A percentile compares a stretch with the other conserved stretches of the same genome.
These are phyloP conservation scores for Eolophus roseicapilla DNA, from an alignment of 2,113 vertebrate genomes.

Conservation along the genomic window DNA sequence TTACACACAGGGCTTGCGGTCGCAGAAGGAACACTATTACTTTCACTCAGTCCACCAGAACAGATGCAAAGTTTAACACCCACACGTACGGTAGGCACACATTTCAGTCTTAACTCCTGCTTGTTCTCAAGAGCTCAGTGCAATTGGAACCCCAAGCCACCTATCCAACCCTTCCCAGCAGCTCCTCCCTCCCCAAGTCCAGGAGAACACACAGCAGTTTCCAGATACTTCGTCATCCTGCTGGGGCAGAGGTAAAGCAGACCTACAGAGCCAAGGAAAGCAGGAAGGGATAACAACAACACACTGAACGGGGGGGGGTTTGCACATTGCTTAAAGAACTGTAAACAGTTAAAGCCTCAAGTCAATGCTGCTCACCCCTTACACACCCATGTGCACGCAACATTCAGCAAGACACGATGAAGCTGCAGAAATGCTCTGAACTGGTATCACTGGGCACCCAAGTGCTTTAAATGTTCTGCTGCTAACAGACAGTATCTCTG, in stretches of 20 bases:
- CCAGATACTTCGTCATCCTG: not conserved
- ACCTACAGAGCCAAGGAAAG: not conserved
- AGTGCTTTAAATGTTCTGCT: not conserved
- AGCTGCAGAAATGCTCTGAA: not conserved
- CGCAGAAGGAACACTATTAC: not conserved
- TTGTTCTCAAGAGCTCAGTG: not conserved
- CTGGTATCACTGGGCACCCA: not conserved
- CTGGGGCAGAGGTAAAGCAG: not conserved
- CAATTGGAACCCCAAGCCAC: not conserved
- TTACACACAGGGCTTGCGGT: not conserved
- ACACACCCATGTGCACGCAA: not conserved
- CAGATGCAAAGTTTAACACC: not conserved
- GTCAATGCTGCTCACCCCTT: not conserved
- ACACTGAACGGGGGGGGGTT: accelerated
- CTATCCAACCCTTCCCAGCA: not conserved
- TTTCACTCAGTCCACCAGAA: not conserved
- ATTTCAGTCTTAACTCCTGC: not conserved
- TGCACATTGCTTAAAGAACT: not conserved
- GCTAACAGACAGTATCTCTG: slow-evolving; percentile 51
- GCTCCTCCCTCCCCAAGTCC: not conserved
- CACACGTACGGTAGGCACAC: not conserved
- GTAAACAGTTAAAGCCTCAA: slow-evolving; percentile 8
- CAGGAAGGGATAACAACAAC: not conserved
- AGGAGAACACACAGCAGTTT: not conserved
- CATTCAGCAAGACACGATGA: not conserved